These are phyloP conservation scores for Cephalopterus ornatus DNA, from an alignment of 2,113 vertebrate genomes.

Conservation along the genomic window DNA sequence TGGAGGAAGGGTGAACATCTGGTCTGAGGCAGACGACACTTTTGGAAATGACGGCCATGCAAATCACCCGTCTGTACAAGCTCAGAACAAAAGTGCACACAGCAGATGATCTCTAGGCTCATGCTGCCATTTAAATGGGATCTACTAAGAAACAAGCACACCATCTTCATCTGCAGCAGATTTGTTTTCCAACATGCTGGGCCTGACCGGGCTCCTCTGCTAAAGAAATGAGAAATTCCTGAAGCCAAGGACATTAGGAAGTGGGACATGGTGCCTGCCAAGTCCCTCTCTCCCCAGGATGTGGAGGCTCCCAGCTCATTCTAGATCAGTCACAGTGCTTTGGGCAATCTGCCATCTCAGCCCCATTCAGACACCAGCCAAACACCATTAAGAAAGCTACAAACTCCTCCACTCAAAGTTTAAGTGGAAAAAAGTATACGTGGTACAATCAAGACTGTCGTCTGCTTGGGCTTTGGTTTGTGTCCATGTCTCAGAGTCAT, in stretches of 20 bases:
- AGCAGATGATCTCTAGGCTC: slow-evolving; percentile 30
- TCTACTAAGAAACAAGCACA: slow-evolving; percentile 25
- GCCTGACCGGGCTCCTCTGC: background rate
- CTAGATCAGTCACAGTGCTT: background rate
- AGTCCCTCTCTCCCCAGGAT: background rate
- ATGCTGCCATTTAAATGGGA: slow-evolving; percentile 35
- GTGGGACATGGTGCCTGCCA: background rate
- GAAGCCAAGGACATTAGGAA: slow-evolving; percentile 40
- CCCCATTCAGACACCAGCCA: background rate
- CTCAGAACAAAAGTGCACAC: background rate
- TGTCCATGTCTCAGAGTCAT: background rate
- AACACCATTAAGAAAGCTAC: slow-evolving; percentile 1
- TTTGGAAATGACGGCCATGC: slow-evolving; percentile 43
- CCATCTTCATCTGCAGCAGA: slow-evolving; percentile 13
- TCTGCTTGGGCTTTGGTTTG: slow-evolving; percentile 16
- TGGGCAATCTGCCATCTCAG: slow-evolving; percentile 12
- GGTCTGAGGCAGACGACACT: slow-evolving; percentile 37
- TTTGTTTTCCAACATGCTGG: background rate
- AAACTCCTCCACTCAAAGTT: background rate
- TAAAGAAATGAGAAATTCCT: slow-evolving; percentile 15
- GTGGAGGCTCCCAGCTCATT: background rate
- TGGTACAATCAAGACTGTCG: background rate
- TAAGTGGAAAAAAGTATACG: background rate
- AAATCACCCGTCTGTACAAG: slow-evolving; percentile 17
- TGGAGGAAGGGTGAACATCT: slow-evolving; percentile 55